Conservation (phyloP, 2,888 invertebrate species). For the Euspilapteryx auroguttella region DNA sequence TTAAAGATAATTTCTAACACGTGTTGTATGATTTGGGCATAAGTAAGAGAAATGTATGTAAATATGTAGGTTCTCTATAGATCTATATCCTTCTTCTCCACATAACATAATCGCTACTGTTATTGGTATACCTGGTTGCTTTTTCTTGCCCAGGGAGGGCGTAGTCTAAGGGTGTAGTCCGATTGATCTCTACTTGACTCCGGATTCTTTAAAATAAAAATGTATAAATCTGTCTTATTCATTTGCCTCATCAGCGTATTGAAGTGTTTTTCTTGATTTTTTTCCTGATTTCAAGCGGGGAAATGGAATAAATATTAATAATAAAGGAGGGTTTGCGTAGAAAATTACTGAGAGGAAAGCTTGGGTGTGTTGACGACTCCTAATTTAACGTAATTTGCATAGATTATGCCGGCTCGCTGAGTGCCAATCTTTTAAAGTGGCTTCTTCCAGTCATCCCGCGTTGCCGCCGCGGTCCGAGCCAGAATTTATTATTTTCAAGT, state of each 20-base stretch:
- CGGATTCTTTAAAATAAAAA: no score
- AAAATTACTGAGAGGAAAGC: constrained; percentile 43
- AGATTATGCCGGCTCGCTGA: constrained; percentile 59
- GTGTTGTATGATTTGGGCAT: no score
- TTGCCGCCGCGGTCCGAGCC: constrained; percentile 38
- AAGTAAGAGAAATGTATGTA: no score
- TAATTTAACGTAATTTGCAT: constrained; percentile 61
- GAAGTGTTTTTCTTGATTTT: constrained; percentile 28
- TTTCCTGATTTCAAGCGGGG: constrained; percentile 35
- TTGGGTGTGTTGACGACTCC: constrained; percentile 53
- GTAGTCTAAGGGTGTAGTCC: no score
- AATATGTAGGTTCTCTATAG: no score
- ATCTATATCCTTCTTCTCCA: no score
- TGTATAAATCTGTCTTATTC: no score
- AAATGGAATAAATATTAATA: constrained; percentile 59
- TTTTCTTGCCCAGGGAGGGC: no score
- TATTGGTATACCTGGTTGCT: no score
- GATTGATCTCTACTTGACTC: no score
- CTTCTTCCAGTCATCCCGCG: constrained; percentile 53
- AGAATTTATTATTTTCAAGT: constrained; percentile 44
- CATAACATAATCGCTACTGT: no score
- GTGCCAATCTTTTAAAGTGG: constrained; percentile 62
- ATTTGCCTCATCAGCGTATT: constrained; percentile 37
- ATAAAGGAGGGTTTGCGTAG: constrained; percentile 56
- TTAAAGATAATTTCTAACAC: constrained; percentile 17